Percentiles rank a stretch among this genome's conserved stretches.
Conservation (phyloP, 2,797 vertebrate genomes). For the Microtus obscurus region DNA sequence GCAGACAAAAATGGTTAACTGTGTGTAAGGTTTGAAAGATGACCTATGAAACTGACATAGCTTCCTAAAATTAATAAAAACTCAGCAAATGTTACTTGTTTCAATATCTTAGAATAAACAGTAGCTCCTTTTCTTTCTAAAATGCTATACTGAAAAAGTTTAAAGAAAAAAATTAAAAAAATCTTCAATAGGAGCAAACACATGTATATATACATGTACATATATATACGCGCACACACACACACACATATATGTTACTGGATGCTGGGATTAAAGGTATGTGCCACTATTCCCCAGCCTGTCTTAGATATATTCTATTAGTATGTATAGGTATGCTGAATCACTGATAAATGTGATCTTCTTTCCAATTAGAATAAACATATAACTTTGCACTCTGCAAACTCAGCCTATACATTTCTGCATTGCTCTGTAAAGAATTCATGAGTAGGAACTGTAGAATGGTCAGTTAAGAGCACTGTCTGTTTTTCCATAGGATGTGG, state of each 20-base stretch:
- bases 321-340: neutral
- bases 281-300: neutral
- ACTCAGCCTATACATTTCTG: neutral
- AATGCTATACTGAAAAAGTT: neutral
- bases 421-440: conserved; percentile 4
- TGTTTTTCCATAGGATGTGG: neutral
- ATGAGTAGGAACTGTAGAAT: neutral
- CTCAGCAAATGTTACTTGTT: conserved; percentile 21
- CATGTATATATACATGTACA: rapidly evolving
- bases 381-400: neutral
- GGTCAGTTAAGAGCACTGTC: neutral
- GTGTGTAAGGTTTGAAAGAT: neutral
- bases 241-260: too few relatives aligned
- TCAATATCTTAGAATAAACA: conserved; percentile 13
- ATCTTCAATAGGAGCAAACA: neutral
- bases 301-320: neutral
- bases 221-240: rapidly evolving
- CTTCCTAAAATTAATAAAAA: neutral
- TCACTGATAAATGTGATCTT: conserved; percentile 1
- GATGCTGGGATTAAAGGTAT: neutral
- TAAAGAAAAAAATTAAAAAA: neutral
- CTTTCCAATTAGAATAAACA: conserved; percentile 20
- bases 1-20: neutral
- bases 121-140: conserved; percentile 26
- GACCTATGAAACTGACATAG: neutral